A percentile compares a stretch with the other conserved stretches of the same genome.
Evolutionary conservation across 2,113 vertebrate genomes (phyloP).

Genomic region (Sinocyclocheilus anophthalmus): DNA sequence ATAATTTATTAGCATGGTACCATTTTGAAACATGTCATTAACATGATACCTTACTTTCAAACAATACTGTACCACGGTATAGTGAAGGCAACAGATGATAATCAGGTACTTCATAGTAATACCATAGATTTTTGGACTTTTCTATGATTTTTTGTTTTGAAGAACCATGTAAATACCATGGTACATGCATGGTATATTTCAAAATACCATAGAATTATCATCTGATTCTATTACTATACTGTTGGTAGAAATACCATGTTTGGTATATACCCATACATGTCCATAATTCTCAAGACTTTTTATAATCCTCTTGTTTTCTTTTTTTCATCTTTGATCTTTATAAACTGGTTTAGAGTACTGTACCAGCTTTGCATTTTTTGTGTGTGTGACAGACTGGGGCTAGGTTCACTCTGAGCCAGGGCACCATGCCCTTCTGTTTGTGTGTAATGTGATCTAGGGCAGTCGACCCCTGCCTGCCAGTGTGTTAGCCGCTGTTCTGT

Average conservation of each 20-base stretch:
- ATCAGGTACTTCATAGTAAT: background rate
- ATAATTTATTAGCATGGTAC: too few species aligned
- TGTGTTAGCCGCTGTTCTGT: slow-evolving; percentile 35
- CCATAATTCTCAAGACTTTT: too few species aligned
- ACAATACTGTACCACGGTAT: too few species aligned
- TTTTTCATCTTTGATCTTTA: too few species aligned
- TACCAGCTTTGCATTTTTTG: slow-evolving; percentile 48
- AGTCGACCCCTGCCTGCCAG: slow-evolving; percentile 39
- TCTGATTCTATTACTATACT: background rate
- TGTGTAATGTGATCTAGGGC: slow-evolving; percentile 48
- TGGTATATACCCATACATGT: too few species aligned
- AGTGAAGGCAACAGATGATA: too few species aligned
- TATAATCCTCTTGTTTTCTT: too few species aligned
- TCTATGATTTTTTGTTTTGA: too few species aligned
- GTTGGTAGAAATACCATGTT: background rate
- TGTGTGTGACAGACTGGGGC: slow-evolving; percentile 39
- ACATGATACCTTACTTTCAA: too few species aligned
- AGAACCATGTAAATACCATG: too few species aligned
- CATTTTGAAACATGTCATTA: too few species aligned
- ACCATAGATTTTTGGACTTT: too few species aligned
- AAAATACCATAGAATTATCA: background rate
- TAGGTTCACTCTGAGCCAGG: slow-evolving; percentile 48
- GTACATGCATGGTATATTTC: background rate
- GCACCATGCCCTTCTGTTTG: background rate
- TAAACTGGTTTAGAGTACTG: slow-evolving; percentile 20